Base-by-base conservation (phyloP, 2,888 invertebrate species). In the Phyllotreta cruciferae region DNA sequence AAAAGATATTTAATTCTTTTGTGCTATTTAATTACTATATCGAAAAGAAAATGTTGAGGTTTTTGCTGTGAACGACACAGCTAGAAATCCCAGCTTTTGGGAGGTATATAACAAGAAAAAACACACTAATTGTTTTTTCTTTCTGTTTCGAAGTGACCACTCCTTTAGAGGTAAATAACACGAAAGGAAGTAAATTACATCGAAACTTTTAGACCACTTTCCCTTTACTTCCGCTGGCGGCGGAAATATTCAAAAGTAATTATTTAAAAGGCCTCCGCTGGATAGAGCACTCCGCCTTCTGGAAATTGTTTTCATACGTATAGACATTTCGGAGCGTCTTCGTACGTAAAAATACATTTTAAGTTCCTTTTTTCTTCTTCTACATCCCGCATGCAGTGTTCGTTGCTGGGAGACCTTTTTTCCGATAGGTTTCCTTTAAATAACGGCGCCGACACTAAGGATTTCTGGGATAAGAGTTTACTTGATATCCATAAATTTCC, bases 161-260 rank as follows among this genome's bases (percentile, higher is more conserved):
- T 47, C 14, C 47, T 47, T 47, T 24, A 14, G 14, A 47, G 47
- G 47, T 47, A 47, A 11, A 47, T 47, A 47, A 47, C 47, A 47
- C 47, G 47, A 47, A 47, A 47, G 47, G 47, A 47, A 47, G 47
- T 14, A 14, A 47, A 47, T 47, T 47, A 47, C 47, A 47, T 14
- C 7, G 44, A 44, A 44, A 44, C 44, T 44, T 44, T 44, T 44
- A 44, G 14, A 44, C 47, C 14, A 47, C 47, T 47, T 47, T 47
- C 24, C 34, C 14, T 10, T 14, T 13, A 47, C 14, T 47, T 47
- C 47, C 47, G 47, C 47, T 24, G 9, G 14, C 47, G 47, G 47
- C 47, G 47, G 47, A 11, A 13, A 47, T 47, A 14, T 4, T 47
- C 34, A 14, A 47, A 47, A 47, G 47, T 14, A 44, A 44, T 44